Evolutionary conservation across 2,113 vertebrate species (phyloP).

Genomic region (Zapus hudsonius): DNA sequence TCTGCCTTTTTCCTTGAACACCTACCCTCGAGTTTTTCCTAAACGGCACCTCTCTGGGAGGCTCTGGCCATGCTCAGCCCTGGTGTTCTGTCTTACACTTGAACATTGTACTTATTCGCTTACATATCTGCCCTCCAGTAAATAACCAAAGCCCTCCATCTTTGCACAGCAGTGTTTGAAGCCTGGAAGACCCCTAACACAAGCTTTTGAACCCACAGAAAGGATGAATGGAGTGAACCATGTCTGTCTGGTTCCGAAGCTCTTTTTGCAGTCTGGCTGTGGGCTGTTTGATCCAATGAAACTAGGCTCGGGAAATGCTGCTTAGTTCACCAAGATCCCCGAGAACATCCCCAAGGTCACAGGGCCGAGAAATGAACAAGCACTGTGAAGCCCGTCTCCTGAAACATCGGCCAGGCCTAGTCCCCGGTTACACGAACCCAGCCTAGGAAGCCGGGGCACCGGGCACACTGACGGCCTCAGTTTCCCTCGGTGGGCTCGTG

Average conservation of each 20-base stretch:
- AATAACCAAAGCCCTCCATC: neutral
- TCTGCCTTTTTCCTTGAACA: neutral
- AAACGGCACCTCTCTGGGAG: neutral
- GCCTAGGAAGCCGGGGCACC: neutral
- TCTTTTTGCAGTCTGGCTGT: neutral
- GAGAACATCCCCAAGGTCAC: constrained; percentile 61
- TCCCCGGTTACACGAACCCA: neutral
- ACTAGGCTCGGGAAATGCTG: neutral
- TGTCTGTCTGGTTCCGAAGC: neutral
- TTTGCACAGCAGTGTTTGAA: neutral
- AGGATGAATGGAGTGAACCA: neutral
- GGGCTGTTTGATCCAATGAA: neutral
- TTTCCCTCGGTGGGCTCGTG: constrained; percentile 32
- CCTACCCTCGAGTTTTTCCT: neutral
- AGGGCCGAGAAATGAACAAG: neutral
- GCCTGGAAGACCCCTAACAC: neutral
- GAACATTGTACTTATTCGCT: neutral
- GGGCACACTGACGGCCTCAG: constrained; percentile 19
- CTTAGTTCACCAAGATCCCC: neutral
- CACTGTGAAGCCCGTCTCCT: neutral
- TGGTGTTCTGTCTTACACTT: neutral
- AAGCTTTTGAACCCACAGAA: neutral
- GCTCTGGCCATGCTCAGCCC: neutral
- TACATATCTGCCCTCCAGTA: neutral
- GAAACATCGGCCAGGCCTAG: neutral